Conservation (phyloP, 2,888 invertebrate species). For the Andrena minutula region DNA sequence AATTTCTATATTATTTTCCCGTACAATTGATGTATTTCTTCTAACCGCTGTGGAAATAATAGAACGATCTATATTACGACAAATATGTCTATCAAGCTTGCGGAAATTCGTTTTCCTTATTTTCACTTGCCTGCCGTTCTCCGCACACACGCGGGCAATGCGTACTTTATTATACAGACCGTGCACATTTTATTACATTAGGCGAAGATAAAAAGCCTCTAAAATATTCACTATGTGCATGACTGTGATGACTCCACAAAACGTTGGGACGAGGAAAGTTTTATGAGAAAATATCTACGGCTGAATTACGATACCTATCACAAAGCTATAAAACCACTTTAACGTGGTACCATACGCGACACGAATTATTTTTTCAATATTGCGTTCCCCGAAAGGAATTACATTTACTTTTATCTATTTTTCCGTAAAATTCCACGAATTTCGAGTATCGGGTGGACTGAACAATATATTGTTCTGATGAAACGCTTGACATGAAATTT, state of each 20-base stretch:
- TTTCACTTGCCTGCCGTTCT: neutral
- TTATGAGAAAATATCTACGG: constrained; percentile 27
- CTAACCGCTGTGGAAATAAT: neutral
- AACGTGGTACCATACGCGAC: neutral
- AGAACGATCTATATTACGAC: neutral
- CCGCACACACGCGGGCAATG: neutral
- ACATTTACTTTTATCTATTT: neutral
- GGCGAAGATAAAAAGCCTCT: constrained; percentile 32
- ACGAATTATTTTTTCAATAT: neutral
- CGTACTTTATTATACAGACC: constrained; percentile 13
- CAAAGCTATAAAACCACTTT: constrained; percentile 16
- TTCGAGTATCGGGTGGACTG: neutral
- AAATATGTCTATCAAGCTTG: neutral
- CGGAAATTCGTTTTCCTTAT: constrained; percentile 8
- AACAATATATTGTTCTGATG: too few relatives aligned
- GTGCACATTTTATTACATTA: constrained; percentile 7
- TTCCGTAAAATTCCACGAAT: neutral
- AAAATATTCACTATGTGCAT: constrained; percentile 28
- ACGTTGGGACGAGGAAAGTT: constrained; percentile 13
- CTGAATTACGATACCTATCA: constrained; percentile 15
- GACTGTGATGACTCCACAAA: constrained; percentile 3
- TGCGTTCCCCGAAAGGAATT: neutral
- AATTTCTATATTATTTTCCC: neutral
- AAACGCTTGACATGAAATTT: too few relatives aligned
- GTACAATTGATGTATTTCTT: neutral